These are phyloP conservation scores for Onychorhynchus coronatus DNA, from an alignment of 2,113 vertebrate genomes.

Conservation along the genomic window DNA sequence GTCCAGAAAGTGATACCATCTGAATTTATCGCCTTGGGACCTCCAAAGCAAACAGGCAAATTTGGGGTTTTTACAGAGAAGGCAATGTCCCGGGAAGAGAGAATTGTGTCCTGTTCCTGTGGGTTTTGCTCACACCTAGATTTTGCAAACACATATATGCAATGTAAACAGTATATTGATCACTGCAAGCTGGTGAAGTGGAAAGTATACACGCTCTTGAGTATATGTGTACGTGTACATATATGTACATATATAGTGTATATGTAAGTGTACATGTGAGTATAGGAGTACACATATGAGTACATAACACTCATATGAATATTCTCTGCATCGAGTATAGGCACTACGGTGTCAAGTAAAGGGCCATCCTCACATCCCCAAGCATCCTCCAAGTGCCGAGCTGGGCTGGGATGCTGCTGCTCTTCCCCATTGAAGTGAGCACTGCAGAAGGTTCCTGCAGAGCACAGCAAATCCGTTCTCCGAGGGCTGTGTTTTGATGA, in stretches of 20 bases:
- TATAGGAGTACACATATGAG: background rate
- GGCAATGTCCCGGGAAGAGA: accelerated
- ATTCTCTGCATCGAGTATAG: background rate
- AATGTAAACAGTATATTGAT: background rate
- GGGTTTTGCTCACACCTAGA: background rate
- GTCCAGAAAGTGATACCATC: background rate
- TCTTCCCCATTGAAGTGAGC: accelerated
- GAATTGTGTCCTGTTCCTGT: accelerated
- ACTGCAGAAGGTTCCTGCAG: background rate
- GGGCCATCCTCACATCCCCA: background rate
- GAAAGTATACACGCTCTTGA: background rate
- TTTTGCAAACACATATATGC: background rate
- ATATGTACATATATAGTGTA: no score
- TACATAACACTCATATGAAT: background rate
- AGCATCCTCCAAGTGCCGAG: background rate
- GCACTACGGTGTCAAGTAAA: conserved; percentile 19
- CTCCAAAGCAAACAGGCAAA: background rate
- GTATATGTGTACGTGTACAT: no score
- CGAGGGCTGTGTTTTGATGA: background rate
- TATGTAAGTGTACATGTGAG: no score
- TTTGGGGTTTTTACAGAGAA: background rate
- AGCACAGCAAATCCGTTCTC: background rate
- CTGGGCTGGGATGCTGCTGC: background rate
- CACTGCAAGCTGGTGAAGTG: background rate
- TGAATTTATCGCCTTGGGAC: background rate